phyloP scores from a whole-genome alignment of 2,888 invertebrate species.

The Diploptera punctata region DNA sequence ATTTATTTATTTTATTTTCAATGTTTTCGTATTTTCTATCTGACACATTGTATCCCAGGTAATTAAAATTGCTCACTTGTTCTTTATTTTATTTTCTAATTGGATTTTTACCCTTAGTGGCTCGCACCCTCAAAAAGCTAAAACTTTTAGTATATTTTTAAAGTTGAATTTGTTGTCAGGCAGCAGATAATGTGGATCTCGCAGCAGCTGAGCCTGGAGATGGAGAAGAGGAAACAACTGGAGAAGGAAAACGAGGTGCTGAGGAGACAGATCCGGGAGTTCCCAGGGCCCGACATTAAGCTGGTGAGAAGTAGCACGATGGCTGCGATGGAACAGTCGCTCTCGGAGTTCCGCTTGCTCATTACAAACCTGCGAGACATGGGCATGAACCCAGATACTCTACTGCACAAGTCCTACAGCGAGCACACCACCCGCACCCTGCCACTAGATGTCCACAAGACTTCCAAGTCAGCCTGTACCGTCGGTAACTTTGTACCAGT shows the following conservation, averaged over 20 bases:
- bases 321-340: not conserved
- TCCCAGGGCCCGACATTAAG: not conserved
- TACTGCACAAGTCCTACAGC: not conserved
- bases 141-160: no score
- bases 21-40: no score
- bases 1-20: no score
- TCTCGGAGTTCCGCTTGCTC: not conserved
- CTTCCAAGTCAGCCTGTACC: not conserved
- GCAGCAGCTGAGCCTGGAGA: not conserved
- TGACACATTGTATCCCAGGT: no score
- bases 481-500: not conserved
- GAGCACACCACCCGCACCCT: not conserved
- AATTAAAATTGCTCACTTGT: no score
- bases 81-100: no score
- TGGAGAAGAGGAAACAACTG: not conserved
- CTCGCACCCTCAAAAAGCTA: no score
- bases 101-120: no score
- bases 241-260: not conserved
- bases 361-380: not conserved
- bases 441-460: not conserved
- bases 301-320: not conserved
- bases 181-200: not conserved
- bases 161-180: constrained; percentile 4
- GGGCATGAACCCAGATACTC: not conserved
- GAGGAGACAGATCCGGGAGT: not conserved